These are phyloP conservation scores for Daubentonia madagascariensis DNA, from an alignment of 2,113 vertebrate species.

Conservation along the genomic window DNA sequence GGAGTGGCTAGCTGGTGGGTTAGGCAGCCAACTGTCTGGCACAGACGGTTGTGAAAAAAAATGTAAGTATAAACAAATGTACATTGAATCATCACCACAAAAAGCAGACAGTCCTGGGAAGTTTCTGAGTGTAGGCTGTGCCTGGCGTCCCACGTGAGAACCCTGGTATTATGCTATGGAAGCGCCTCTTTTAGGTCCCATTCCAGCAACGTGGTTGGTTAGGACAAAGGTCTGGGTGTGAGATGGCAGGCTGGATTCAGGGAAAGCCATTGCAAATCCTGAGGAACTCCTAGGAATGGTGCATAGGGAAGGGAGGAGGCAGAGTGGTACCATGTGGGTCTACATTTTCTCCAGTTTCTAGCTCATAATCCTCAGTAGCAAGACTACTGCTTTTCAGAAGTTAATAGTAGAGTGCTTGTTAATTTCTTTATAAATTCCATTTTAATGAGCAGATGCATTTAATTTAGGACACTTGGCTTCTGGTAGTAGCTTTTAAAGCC, in stretches of 20 bases:
- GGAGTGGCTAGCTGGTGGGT: not conserved
- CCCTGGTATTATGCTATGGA: not conserved
- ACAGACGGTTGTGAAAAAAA: not conserved
- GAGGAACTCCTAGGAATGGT: not conserved
- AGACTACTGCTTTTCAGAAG: not conserved
- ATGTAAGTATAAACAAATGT: not conserved
- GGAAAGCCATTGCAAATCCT: not conserved
- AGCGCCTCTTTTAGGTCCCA: not conserved
- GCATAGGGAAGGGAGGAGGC: not conserved
- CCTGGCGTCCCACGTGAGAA: not conserved
- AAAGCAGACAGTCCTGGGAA: not conserved
- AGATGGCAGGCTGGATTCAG: not conserved
- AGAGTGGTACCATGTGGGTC: not conserved
- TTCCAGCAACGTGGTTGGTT: not conserved
- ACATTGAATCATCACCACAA: not conserved
- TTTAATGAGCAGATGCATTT: not conserved
- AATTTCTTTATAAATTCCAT: not conserved
- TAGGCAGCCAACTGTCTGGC: not conserved
- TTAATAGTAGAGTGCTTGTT: not conserved
- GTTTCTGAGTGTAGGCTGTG: not conserved
- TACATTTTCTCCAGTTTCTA: not conserved
- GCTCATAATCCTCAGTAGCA: slow-evolving; percentile 3
- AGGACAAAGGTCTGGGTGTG: not conserved
- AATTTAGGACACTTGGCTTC: not conserved
- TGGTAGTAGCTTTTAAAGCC: not conserved